phyloP scores from a whole-genome alignment of 2,888 invertebrate genomes.

The Lithophane leautieri region DNA sequence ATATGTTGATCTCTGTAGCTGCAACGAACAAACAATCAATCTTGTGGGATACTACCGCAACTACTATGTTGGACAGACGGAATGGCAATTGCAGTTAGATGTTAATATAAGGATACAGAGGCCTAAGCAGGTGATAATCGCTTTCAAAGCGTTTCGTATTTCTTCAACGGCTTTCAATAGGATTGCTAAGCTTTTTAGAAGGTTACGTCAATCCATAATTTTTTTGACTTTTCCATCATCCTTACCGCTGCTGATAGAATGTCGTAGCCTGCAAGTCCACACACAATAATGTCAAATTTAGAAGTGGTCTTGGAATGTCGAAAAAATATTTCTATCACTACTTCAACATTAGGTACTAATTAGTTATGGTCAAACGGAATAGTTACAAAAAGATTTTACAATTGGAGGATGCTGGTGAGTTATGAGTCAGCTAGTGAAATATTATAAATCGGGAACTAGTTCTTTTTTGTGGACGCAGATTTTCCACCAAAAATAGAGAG shows the following conservation, averaged over 20 bases:
- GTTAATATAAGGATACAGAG: not conserved
- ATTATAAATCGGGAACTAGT: not conserved
- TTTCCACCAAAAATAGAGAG: not conserved
- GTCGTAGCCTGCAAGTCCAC: not conserved
- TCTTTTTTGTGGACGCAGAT: constrained; percentile 1
- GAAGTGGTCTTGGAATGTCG: not conserved
- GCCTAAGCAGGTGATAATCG: not conserved
- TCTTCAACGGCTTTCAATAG: not conserved
- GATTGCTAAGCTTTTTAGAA: not conserved
- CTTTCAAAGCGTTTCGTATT: not conserved
- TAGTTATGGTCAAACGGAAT: not conserved
- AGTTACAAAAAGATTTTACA: not conserved
- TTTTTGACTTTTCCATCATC: not conserved
- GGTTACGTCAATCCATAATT: no score
- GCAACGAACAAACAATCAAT: constrained; percentile 12
- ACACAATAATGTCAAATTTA: not conserved
- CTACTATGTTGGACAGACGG: constrained; percentile 1
- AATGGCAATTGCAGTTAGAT: constrained; percentile 6
- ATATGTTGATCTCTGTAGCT: constrained; percentile 1
- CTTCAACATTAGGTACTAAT: no score
- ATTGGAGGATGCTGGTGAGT: no score
- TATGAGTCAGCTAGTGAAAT: not conserved
- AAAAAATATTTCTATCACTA: not conserved
- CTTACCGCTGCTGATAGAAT: not conserved
- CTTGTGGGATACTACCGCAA: constrained; percentile 19